Evolutionary conservation across 2,113 vertebrate genomes (phyloP), one percentile per base, ranked within the genome.

Genomic region (Diphyllodes magnificus): DNA sequence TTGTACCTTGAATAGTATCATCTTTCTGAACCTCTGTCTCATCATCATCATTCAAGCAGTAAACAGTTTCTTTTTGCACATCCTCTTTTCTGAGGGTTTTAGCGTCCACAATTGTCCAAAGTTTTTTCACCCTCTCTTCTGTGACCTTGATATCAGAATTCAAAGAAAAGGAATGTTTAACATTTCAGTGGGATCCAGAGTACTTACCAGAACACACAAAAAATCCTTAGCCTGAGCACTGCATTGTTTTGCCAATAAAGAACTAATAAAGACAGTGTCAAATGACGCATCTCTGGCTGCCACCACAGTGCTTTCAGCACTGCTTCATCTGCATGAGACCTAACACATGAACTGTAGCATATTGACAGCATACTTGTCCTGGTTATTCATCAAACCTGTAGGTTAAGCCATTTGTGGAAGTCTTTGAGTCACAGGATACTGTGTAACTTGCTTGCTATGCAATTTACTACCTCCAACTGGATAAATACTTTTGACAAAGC

Each of bases 11-110:
- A 97, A 99, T 98, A 92, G 96, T 99, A 56, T 99, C 99, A 2
- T 99, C 99, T 93, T 92, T 98, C 65, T 95, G 94, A 96, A 99
- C 96, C 96, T 99, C 99, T 8, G 99, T 99, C 97, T 99, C 99
- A 6, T 99, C 98, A 90, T 99, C 99, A 20, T 99, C 99, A 65
- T 99, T 98, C 95, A 99, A 98, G 93, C 99, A 99, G 97, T 98
- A 99, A 78, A 99, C 98, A 0, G 98, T 99, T 96, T 99, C 99
- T 92, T 93, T 99, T 77, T 96, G 98, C 61, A 99, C 93, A 47
- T 99, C 99, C 3, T 99, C 98, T 92, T 94, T 98, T 93, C 89
- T 95, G 61, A 97, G 92, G 22, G 98, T 98, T 97, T 98, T 98
- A 90, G 99, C 99, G 50, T 99, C 99, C 24, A 99, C 98, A 65